These are phyloP conservation scores for Ophion costatus DNA, from an alignment of 2,888 invertebrate species.

Conservation along the genomic window DNA sequence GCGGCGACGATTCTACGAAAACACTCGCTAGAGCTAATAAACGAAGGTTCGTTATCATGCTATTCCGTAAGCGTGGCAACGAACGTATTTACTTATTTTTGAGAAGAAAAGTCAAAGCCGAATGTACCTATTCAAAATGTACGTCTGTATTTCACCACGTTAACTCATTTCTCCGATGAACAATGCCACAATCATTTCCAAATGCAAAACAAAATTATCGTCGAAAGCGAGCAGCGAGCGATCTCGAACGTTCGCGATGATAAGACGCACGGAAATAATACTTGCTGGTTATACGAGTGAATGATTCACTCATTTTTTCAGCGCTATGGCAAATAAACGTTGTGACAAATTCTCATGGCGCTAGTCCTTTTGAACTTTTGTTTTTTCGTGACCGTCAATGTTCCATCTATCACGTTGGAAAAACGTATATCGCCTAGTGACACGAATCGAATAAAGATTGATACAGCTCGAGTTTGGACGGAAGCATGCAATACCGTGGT, in stretches of 20 bases:
- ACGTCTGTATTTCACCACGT: neutral
- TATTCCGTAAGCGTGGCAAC: neutral
- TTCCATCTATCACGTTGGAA: neutral
- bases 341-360: too few species aligned
- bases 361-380: too few species aligned
- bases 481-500: conserved; percentile 3
- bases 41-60: neutral
- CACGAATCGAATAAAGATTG: neutral
- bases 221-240: neutral
- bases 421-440: neutral
- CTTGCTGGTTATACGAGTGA: neutral
- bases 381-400: neutral
- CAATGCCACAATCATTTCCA: neutral
- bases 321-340: too few species aligned
- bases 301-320: neutral
- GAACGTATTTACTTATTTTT: neutral
- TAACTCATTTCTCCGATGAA: neutral
- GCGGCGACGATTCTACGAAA: neutral
- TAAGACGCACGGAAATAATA: neutral
- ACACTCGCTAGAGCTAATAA: neutral
- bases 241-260: neutral
- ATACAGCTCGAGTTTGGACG: neutral
- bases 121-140: neutral
- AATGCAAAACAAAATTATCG: neutral
- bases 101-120: neutral